These are phyloP conservation scores for Austrofundulus limnaeus DNA, from an alignment of 2,113 vertebrate species.

Conservation along the genomic window DNA sequence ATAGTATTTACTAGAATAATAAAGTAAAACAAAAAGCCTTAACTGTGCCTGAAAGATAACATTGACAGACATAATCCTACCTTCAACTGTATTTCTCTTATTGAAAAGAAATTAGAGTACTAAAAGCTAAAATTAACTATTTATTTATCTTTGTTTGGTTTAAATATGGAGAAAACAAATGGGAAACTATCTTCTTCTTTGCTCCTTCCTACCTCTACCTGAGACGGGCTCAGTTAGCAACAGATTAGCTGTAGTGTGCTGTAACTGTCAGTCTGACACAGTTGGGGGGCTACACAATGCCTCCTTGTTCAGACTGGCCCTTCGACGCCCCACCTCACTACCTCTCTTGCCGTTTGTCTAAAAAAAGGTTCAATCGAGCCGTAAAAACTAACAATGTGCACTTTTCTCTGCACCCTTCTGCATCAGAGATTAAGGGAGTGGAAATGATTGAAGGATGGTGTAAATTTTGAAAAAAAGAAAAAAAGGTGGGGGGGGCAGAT, in stretches of 20 bases:
- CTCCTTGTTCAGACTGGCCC: slow-evolving; percentile 74
- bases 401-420: neutral
- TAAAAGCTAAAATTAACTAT: too few species aligned
- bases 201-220: slow-evolving; percentile 45
- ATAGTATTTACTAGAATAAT: too few species aligned
- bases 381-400: slow-evolving; percentile 29
- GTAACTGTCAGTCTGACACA: slow-evolving; percentile 74
- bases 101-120: too few species aligned
- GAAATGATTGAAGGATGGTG: slow-evolving; percentile 8
- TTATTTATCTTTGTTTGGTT: too few species aligned
- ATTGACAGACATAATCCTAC: too few species aligned
- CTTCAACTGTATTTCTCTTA: too few species aligned
- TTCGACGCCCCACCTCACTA: slow-evolving; percentile 61
- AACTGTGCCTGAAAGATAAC: too few species aligned
- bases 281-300: slow-evolving; percentile 73
- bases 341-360: slow-evolving; percentile 47
- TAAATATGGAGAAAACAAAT: slow-evolving; percentile 2
- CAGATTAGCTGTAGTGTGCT: slow-evolving; percentile 67
- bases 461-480: slow-evolving; percentile 6
- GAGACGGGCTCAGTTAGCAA: slow-evolving; percentile 54
- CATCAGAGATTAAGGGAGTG: neutral
- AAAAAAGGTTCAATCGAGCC: slow-evolving; percentile 52
- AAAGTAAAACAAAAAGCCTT: too few species aligned
- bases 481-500: slow-evolving; percentile 31
- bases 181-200: slow-evolving; percentile 1